These are phyloP conservation scores for Nipponia nippon DNA, from an alignment of 2,113 vertebrate genomes.

Conservation along the genomic window DNA sequence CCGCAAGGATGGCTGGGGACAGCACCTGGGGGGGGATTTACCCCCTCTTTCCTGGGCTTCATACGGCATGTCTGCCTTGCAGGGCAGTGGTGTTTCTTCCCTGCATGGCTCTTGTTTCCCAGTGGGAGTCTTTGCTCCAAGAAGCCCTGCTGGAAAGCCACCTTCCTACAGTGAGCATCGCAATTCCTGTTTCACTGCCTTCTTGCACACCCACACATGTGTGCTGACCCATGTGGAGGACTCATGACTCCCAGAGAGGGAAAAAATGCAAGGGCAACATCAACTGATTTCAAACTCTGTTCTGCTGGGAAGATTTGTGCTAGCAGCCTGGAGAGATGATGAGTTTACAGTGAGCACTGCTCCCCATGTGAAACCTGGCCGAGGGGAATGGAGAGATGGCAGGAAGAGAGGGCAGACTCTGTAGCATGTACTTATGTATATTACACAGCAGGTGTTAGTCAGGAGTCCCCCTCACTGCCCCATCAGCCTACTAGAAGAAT, in stretches of 20 bases:
- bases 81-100: neutral
- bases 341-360: neutral
- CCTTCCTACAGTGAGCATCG: neutral
- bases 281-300: neutral
- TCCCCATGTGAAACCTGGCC: neutral
- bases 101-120: neutral
- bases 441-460: neutral
- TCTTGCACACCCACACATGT: fast-evolving
- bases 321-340: neutral
- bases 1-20: neutral
- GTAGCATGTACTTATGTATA: neutral
- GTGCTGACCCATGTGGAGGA: fast-evolving
- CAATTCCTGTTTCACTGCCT: neutral
- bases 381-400: neutral
- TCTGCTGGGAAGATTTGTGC: neutral
- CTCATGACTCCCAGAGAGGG: neutral
- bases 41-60: neutral
- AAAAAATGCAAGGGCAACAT: neutral
- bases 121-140: neutral
- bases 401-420: neutral
- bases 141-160: neutral
- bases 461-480: neutral
- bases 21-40: neutral
- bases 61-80: neutral
- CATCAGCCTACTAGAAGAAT: neutral